Evolutionary conservation across 1,140 invertebrate species (phyloP).

Genomic region (Pseudomyrmex flavicornis): DNA sequence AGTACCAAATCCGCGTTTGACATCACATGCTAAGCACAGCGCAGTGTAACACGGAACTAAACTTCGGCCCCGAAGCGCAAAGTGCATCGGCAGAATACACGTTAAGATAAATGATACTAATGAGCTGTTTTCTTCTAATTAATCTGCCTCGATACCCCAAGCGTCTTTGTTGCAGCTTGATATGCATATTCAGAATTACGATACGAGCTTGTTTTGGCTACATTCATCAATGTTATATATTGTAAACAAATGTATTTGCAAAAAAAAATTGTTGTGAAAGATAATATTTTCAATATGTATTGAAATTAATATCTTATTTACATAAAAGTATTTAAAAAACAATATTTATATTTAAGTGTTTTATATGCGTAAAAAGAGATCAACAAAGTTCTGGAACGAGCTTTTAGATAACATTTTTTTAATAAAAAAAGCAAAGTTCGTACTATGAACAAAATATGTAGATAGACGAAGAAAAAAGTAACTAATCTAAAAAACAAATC

Average conservation of each 20-base stretch:
- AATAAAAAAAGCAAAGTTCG: neutral
- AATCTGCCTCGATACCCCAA: neutral
- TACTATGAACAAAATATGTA: neutral
- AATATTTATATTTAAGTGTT: too few relatives aligned
- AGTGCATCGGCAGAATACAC: slow-evolving; percentile 46
- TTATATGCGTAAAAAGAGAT: too few relatives aligned
- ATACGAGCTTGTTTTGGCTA: slow-evolving; percentile 5
- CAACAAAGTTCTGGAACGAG: too few relatives aligned
- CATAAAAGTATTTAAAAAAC: too few relatives aligned
- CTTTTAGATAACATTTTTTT: too few relatives aligned
- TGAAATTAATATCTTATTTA: too few relatives aligned
- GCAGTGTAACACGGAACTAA: slow-evolving; percentile 38
- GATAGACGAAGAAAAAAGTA: neutral
- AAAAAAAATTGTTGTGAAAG: neutral
- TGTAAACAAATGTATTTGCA: neutral
- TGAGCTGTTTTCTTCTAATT: slow-evolving; percentile 48
- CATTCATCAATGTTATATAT: neutral
- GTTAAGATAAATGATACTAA: slow-evolving; percentile 45
- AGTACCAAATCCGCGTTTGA: slow-evolving; percentile 49
- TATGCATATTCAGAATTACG: slow-evolving; percentile 16
- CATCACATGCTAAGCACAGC: slow-evolving; percentile 34
- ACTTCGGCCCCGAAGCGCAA: slow-evolving; percentile 54
- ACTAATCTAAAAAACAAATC: neutral
- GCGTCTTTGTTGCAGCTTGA: slow-evolving; percentile 4
- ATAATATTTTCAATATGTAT: too few relatives aligned